phyloP scores from a whole-genome alignment of 23 tunicate species.

The Clavelina lepadiformis region DNA sequence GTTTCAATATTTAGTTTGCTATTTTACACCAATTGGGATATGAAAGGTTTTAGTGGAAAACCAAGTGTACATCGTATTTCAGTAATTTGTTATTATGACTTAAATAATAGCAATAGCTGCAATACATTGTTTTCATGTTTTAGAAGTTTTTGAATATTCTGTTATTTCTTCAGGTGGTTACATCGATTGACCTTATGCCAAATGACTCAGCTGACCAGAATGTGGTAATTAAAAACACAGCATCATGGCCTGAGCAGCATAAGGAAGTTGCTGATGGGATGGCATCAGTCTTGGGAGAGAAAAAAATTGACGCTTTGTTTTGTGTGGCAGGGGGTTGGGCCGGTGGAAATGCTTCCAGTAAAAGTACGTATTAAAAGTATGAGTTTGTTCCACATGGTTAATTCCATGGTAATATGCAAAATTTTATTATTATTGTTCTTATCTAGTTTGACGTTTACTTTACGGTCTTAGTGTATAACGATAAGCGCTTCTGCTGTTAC shows the following conservation, averaged over 20 bases:
- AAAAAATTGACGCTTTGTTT: slow-evolving; percentile 79
- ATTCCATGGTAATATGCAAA: background rate
- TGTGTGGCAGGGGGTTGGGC: slow-evolving; percentile 99
- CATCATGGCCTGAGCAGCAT: slow-evolving; percentile 77
- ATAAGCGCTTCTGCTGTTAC: too few relatives aligned
- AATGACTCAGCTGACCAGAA: slow-evolving; percentile 80
- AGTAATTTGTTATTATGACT: background rate
- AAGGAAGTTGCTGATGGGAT: slow-evolving; percentile 59
- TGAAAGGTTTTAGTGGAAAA: background rate
- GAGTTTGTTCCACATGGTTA: background rate
- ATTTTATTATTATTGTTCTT: too few relatives aligned
- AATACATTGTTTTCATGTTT: background rate
- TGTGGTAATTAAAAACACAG: slow-evolving; percentile 67
- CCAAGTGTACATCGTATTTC: background rate
- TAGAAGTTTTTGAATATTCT: background rate
- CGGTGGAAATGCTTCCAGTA: slow-evolving; percentile 85
- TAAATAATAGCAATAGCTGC: background rate
- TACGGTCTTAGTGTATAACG: too few relatives aligned
- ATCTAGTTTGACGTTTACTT: too few relatives aligned
- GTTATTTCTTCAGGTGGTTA: slow-evolving; percentile 32
- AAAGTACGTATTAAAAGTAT: slow-evolving; percentile 24
- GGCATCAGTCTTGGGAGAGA: slow-evolving; percentile 27
- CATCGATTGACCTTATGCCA: slow-evolving; percentile 72
- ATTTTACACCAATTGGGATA: too few relatives aligned
- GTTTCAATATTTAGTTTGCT: too few relatives aligned